Conservation (phyloP, 2,888 invertebrate species). For the Lumbricus terrestris region DNA sequence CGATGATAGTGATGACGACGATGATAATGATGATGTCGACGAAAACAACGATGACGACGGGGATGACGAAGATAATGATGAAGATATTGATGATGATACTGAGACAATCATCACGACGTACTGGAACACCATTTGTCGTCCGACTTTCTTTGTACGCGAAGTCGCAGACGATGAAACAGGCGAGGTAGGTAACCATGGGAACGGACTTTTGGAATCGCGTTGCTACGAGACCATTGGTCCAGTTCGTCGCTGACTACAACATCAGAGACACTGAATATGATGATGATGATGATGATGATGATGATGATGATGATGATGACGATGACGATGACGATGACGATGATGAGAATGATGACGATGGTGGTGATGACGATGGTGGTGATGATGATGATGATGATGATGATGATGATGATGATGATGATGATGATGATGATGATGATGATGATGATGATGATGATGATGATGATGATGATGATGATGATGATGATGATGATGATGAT, state of each 20-base stretch:
- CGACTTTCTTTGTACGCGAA: slow-evolving; percentile 64
- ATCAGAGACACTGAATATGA: neutral
- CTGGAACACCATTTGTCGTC: slow-evolving; percentile 62
- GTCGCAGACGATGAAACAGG: slow-evolving; percentile 88
- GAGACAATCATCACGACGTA: slow-evolving; percentile 62
- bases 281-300: neutral
- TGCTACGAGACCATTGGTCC: slow-evolving; percentile 20
- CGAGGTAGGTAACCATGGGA: slow-evolving; percentile 90
- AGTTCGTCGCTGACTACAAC: neutral
- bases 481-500: no score
- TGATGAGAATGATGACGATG: neutral
- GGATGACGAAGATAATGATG: slow-evolving; percentile 24
- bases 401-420: no score
- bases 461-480: no score
- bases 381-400: no score
- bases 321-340: no score
- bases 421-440: no score
- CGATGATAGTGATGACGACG: neutral
- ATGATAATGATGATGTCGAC: slow-evolving; percentile 16
- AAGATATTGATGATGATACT: neutral
- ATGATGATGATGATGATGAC: neutral
- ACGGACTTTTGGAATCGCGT: slow-evolving; percentile 75
- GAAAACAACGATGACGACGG: slow-evolving; percentile 21
- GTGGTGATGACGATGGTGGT: no score
- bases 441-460: no score